These are phyloP conservation scores for Ptychoptera albimana DNA, from an alignment of 2,888 invertebrate species.

Conservation along the genomic window DNA sequence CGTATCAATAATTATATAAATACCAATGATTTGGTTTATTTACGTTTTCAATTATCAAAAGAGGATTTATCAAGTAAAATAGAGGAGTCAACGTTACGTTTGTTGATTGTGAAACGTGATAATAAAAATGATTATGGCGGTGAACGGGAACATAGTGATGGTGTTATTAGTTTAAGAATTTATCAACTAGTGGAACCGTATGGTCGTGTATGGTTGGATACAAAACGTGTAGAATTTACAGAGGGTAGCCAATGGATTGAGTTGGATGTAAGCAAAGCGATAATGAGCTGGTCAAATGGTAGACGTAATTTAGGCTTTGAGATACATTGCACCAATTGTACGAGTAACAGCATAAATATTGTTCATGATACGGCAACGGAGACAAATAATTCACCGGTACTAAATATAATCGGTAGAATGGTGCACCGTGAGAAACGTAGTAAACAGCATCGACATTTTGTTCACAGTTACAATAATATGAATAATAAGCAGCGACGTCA, in stretches of 20 bases:
- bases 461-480: conserved; percentile 10
- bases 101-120: conserved; percentile 6
- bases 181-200: conserved; percentile 19
- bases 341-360: conserved; percentile 27
- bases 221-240: conserved; percentile 23
- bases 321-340: conserved; percentile 35
- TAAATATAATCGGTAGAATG: conserved; percentile 24
- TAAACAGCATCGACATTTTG: conserved; percentile 11
- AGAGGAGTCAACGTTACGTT: conserved; percentile 3
- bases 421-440: conserved; percentile 17
- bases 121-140: conserved; percentile 1
- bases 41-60: conserved; percentile 1
- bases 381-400: conserved; percentile 16
- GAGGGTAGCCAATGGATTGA: conserved; percentile 39
- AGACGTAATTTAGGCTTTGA: conserved; percentile 36
- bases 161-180: conserved; percentile 20
- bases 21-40: conserved; percentile 2
- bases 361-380: conserved; percentile 16
- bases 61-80: background rate
- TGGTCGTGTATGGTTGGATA: conserved; percentile 23
- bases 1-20: background rate
- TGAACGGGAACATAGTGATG: conserved; percentile 4
- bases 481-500: conserved; percentile 16
- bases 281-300: conserved; percentile 32
- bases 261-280: conserved; percentile 39